phyloP scores from a whole-genome alignment of 2,113 vertebrate species.

The Poicephalus gulielmi region DNA sequence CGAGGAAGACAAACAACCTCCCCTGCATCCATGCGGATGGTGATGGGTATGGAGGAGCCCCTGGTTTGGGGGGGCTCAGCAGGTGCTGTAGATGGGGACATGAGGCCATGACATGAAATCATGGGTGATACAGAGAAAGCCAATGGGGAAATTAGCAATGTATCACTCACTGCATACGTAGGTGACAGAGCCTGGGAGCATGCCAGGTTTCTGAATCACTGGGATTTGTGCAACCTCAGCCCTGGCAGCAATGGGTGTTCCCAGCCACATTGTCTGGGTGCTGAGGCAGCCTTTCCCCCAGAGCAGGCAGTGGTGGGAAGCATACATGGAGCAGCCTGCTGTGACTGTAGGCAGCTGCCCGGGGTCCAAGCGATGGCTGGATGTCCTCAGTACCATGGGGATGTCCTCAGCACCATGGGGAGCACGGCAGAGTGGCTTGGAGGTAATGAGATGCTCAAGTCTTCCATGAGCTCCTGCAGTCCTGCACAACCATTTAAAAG shows the following conservation, averaged over 20 bases:
- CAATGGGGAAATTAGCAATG: fast-evolving
- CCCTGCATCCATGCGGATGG: fast-evolving
- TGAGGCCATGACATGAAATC: background rate
- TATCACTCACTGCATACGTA: background rate
- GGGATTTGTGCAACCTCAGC: background rate
- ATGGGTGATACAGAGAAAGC: background rate
- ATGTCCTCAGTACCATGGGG: background rate
- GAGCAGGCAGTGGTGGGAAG: fast-evolving
- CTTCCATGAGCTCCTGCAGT: background rate
- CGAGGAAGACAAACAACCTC: background rate
- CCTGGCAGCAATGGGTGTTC: background rate
- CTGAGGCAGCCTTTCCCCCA: background rate
- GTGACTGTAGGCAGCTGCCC: background rate
- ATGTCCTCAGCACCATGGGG: background rate
- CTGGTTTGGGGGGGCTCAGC: background rate
- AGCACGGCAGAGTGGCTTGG: background rate
- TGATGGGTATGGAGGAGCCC: background rate
- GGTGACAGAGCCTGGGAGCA: background rate
- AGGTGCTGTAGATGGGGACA: fast-evolving
- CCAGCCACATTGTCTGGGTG: fast-evolving
- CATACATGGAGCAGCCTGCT: background rate
- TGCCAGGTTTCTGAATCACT: background rate
- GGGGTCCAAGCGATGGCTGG: background rate
- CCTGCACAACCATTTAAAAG: background rate
- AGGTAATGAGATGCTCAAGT: background rate